Evolutionary conservation across 2,113 vertebrate genomes (phyloP).

Genomic region (Syngnathus typhle): DNA sequence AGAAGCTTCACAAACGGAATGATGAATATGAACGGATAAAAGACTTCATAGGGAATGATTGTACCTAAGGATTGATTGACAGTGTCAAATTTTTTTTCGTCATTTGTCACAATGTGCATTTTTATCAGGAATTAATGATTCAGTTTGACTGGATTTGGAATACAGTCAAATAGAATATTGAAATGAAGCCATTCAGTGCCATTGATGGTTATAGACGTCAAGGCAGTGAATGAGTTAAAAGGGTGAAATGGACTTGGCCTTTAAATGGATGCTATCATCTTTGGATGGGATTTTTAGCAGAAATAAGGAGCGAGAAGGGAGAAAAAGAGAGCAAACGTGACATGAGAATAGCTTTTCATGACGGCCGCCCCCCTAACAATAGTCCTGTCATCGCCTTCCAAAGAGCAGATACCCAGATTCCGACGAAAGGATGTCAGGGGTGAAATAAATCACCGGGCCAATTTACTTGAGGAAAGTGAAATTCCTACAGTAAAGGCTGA

Average conservation of each 20-base stretch:
- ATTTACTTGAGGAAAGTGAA: constrained; percentile 70
- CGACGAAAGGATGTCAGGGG: constrained; percentile 61
- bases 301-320: constrained; percentile 20
- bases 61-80: neutral
- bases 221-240: constrained; percentile 36
- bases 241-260: constrained; percentile 50
- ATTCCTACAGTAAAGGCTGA: constrained; percentile 55
- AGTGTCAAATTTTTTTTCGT: neutral
- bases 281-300: constrained; percentile 44
- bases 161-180: constrained; percentile 44
- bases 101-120: constrained; percentile 41
- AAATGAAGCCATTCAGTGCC: constrained; percentile 6
- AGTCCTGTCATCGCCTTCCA: constrained; percentile 63
- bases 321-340: constrained; percentile 30
- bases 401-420: constrained; percentile 60
- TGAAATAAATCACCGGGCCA: constrained; percentile 67
- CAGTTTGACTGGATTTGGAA: constrained; percentile 27
- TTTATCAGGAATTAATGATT: constrained; percentile 30
- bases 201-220: too few relatives aligned
- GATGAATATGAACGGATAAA: neutral
- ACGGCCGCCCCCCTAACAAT: constrained; percentile 57
- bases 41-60: neutral
- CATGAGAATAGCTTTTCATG: constrained; percentile 44
- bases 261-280: constrained; percentile 49
- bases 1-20: neutral